Percentiles rank a stretch among this genome's conserved stretches.
Evolutionary conservation across 1,140 invertebrate genomes (phyloP).

Genomic region (Drosophila virilis): DNA sequence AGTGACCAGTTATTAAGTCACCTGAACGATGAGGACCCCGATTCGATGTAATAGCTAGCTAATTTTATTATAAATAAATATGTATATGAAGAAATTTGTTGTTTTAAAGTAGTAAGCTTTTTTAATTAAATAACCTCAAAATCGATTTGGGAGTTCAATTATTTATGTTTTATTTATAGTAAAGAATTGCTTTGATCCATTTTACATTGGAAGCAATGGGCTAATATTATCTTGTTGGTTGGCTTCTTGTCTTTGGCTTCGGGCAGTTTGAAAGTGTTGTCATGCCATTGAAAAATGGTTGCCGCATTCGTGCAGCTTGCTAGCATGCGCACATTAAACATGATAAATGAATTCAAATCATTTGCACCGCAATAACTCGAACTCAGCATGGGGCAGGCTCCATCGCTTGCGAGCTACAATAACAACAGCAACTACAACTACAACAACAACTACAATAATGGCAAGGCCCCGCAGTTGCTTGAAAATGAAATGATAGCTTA

Average conservation of each 20-base stretch:
- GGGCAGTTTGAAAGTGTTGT: constrained; percentile 35
- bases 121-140: not conserved
- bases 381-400: constrained; percentile 9
- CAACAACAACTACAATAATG: constrained; percentile 34
- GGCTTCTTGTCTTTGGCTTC: constrained; percentile 1
- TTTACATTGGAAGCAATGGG: constrained; percentile 7
- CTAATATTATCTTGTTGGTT: constrained; percentile 42
- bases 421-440: not conserved
- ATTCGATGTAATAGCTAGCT: no score
- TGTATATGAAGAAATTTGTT: not conserved
- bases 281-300: constrained; percentile 69
- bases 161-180: not conserved
- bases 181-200: constrained; percentile 1
- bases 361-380: constrained; percentile 73
- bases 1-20: no score
- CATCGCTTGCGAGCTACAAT: constrained; percentile 1
- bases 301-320: constrained; percentile 54
- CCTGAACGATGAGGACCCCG: no score
- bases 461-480: constrained; percentile 47
- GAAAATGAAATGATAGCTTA: constrained; percentile 76
- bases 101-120: not conserved
- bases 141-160: not conserved
- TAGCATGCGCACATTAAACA: constrained; percentile 63
- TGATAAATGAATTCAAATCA: constrained; percentile 81
- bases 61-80: no score